Evolutionary conservation across 2,888 invertebrate species (phyloP).

Genomic region (Nephrotoma guestfalica): DNA sequence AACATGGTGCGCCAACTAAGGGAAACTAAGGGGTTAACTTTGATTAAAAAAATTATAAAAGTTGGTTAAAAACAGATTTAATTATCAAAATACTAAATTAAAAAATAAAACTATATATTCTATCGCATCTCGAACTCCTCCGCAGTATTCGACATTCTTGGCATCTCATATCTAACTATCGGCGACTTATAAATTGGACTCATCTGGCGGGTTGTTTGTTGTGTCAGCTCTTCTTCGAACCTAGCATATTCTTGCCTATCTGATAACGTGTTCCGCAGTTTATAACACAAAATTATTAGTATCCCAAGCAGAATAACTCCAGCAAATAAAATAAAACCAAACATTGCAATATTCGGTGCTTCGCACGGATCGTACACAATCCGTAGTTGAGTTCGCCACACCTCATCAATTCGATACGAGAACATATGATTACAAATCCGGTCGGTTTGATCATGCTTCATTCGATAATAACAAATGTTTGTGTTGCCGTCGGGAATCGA

Average conservation of each 20-base stretch:
- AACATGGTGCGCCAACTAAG: no score
- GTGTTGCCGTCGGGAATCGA: constrained; percentile 17
- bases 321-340: constrained; percentile 29
- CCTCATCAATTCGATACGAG: constrained; percentile 19
- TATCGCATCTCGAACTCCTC: not conserved
- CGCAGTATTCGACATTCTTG: constrained; percentile 23
- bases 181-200: constrained; percentile 53
- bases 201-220: constrained; percentile 29
- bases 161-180: constrained; percentile 39
- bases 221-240: constrained; percentile 35
- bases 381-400: constrained; percentile 18
- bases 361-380: constrained; percentile 22
- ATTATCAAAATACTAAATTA: not conserved
- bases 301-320: constrained; percentile 36
- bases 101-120: not conserved
- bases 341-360: constrained; percentile 17
- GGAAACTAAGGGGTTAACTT: no score
- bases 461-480: constrained; percentile 21
- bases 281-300: constrained; percentile 30
- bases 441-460: constrained; percentile 18
- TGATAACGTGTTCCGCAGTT: constrained; percentile 32
- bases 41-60: not conserved
- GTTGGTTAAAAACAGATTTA: not conserved
- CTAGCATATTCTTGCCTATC: constrained; percentile 40
- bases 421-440: constrained; percentile 26